Evolutionary conservation across 2,113 vertebrate genomes (phyloP), one percentile per base, ranked within the genome.

Genomic region (Sinosuthora webbiana): DNA sequence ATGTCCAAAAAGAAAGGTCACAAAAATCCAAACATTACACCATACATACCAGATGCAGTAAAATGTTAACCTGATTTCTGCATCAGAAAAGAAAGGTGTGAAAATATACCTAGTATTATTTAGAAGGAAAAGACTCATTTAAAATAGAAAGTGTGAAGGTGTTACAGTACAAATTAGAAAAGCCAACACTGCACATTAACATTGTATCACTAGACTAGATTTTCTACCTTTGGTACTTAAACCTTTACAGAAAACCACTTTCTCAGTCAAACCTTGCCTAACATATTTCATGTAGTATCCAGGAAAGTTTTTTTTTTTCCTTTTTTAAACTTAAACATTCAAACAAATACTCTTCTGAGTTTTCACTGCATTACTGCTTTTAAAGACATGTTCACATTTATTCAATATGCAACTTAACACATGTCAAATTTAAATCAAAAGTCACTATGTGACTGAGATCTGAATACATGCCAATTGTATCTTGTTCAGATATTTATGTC

Each of bases 1-100:
- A 98, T 97, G 96, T 98, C 98, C 98, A 98, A 98, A 90, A 98
- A 98, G 97, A 98, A 98, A 98, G 94, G 95, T 98, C 98, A 98
- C 98, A 98, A 98, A 96, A 97, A 97, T 98, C 98, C 97, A 98
- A 98, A 98, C 98, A 98, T 96, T 96, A 97, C 92, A 98, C 98
- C 98, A 98, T 97, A 98, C 97, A 98, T 98, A 98, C 97, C 98
- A 98, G 98, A 98, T 98, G 98, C 98, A 98, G 98, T 98, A 98
- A 97, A 98, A 99, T 98, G 98, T 97, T 98, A 98, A 98, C 98
- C 98, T 98, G 97, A 98, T 98, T 97, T 97, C 98, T 97, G 98
- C 98, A 98, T 98, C 96, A 96, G 90, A 98, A 98, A 98, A 95
- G 30, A 97, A 97, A 96, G 82, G 65, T 92, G 87, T 97, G 97